phyloP scores from a whole-genome alignment of 2,797 vertebrate species.

The Semotilus atromaculatus region DNA sequence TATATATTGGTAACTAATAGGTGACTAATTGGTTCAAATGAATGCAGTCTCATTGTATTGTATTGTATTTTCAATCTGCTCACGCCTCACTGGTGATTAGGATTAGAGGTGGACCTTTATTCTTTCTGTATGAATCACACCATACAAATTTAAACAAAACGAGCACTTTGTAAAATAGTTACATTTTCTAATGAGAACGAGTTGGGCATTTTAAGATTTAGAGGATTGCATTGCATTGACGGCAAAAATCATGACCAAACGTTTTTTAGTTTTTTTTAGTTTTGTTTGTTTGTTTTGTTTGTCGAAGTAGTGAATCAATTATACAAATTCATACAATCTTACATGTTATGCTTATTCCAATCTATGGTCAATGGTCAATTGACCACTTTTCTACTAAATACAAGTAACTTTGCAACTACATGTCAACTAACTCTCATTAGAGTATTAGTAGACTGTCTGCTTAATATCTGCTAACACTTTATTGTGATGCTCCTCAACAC shows the following conservation, averaged over 20 bases:
- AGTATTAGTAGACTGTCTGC: too few species aligned
- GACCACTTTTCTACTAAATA: not conserved
- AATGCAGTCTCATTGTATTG: not conserved
- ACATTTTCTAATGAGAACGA: not conserved
- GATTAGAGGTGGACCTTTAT: not conserved
- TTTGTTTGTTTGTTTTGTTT: not conserved
- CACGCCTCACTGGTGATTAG: not conserved
- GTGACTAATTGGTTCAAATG: not conserved
- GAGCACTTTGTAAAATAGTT: not conserved
- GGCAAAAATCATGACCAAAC: too few species aligned
- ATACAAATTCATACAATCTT: not conserved
- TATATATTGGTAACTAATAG: not conserved
- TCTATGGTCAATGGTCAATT: too few species aligned
- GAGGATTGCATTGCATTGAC: not conserved
- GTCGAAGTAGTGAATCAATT: not conserved
- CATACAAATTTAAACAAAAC: not conserved
- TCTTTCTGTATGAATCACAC: not conserved
- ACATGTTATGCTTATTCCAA: too few species aligned
- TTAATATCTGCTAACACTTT: too few species aligned
- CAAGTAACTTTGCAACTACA: not conserved
- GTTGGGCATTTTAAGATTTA: constrained; percentile 13
- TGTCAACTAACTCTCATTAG: not conserved
- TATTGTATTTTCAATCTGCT: not conserved
- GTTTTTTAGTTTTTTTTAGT: too few species aligned
- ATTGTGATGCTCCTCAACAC: too few species aligned